These are phyloP conservation scores for Callinectes sapidus DNA, from an alignment of 2,888 invertebrate species.

Conservation along the genomic window DNA sequence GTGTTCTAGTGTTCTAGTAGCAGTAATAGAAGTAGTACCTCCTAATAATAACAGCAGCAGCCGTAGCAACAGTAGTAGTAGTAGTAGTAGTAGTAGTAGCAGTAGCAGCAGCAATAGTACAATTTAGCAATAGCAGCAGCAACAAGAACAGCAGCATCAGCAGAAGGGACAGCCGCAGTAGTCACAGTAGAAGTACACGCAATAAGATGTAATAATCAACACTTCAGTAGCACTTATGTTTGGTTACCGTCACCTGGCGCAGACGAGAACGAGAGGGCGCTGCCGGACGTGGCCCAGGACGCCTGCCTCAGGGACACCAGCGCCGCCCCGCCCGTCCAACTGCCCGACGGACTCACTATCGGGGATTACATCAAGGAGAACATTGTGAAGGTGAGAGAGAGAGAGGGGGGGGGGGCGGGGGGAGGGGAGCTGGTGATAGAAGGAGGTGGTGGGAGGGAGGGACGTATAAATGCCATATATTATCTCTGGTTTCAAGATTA, in stretches of 20 bases:
- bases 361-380: constrained; percentile 68
- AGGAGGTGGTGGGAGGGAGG: neutral
- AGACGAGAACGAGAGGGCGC: constrained; percentile 46
- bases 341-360: constrained; percentile 65
- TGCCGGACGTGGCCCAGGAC: constrained; percentile 68
- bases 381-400: constrained; percentile 55
- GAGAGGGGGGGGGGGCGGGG: neutral
- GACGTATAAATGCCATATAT: neutral
- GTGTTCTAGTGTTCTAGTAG: no score
- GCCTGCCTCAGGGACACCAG: constrained; percentile 45
- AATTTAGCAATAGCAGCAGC: neutral
- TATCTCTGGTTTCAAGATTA: no score
- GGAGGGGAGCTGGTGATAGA: neutral
- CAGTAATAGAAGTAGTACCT: neutral
- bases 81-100: neutral
- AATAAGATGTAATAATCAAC: neutral
- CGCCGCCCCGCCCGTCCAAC: constrained; percentile 54
- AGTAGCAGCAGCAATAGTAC: no score
- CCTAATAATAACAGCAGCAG: neutral
- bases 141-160: neutral
- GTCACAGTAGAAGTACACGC: no score
- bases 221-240: neutral
- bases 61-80: neutral
- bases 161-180: neutral
- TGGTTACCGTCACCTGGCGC: neutral